Evolutionary conservation across 2,113 vertebrate species (phyloP).

Genomic region (Proterorhinus semilunaris): DNA sequence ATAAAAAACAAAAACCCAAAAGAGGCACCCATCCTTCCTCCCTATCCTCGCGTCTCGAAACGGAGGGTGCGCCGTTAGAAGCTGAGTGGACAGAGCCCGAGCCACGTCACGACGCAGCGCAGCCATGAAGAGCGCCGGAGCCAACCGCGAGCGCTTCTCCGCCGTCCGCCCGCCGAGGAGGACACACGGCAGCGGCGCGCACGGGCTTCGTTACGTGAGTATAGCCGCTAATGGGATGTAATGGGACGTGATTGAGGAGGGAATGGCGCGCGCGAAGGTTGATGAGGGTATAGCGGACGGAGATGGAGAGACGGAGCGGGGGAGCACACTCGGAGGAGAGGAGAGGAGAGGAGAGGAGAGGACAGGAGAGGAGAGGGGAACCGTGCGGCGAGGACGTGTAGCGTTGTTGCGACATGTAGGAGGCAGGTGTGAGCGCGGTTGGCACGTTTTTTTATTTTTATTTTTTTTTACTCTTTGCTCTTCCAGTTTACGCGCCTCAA

Average conservation of each 20-base stretch:
- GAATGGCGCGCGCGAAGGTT: background rate
- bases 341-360: background rate
- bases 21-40: constrained; percentile 51
- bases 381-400: constrained; percentile 3
- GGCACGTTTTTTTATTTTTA: background rate
- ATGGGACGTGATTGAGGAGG: background rate
- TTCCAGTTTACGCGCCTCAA: background rate
- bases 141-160: constrained; percentile 16
- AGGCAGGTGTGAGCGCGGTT: background rate
- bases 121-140: constrained; percentile 68
- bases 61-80: constrained; percentile 26
- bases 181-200: background rate
- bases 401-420: background rate
- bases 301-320: background rate
- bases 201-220: constrained; percentile 5
- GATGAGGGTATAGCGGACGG: background rate
- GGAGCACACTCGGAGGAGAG: background rate
- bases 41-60: constrained; percentile 5
- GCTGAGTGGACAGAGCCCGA: constrained; percentile 82
- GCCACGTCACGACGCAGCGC: constrained; percentile 82
- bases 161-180: background rate
- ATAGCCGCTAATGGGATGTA: background rate
- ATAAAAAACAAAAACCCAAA: constrained; percentile 42
- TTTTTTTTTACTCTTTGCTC: background rate
- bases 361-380: background rate